phyloP scores from a whole-genome alignment of 1,140 invertebrate species.

The Scaptomyza graminum region DNA sequence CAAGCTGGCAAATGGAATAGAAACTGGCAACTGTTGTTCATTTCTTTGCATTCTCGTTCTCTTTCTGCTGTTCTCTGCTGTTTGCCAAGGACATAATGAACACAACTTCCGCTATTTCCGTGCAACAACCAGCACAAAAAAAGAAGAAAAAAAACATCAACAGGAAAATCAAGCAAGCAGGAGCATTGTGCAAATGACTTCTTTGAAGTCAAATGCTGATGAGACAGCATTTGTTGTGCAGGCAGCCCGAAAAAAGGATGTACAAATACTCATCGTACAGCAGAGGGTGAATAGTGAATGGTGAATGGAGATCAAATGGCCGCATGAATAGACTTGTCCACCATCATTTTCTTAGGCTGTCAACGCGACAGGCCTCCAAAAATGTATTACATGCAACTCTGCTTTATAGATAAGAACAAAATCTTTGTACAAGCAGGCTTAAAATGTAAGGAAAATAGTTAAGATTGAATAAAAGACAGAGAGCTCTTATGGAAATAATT shows the following conservation, averaged over 20 bases:
- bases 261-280: conserved; percentile 13
- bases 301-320: conserved; percentile 25
- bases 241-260: conserved; percentile 65
- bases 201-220: conserved; percentile 77
- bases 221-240: conserved; percentile 72
- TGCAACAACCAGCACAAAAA: neutral
- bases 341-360: conserved; percentile 12
- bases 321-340: conserved; percentile 27
- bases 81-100: conserved; percentile 79
- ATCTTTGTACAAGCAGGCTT: neutral
- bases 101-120: conserved; percentile 68
- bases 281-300: conserved; percentile 17
- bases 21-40: conserved; percentile 38
- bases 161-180: conserved; percentile 10
- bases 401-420: too few species aligned
- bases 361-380: neutral
- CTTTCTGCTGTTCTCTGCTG: conserved; percentile 7
- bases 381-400: too few species aligned
- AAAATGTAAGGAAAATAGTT: neutral
- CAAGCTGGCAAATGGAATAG: conserved; percentile 9
- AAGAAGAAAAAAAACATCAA: conserved; percentile 19
- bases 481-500: too few species aligned
- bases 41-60: conserved; percentile 28
- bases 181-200: conserved; percentile 72
- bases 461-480: too few species aligned